These are phyloP conservation scores for Bovichtus variegatus DNA, from an alignment of 2,797 vertebrate species.

Conservation along the genomic window DNA sequence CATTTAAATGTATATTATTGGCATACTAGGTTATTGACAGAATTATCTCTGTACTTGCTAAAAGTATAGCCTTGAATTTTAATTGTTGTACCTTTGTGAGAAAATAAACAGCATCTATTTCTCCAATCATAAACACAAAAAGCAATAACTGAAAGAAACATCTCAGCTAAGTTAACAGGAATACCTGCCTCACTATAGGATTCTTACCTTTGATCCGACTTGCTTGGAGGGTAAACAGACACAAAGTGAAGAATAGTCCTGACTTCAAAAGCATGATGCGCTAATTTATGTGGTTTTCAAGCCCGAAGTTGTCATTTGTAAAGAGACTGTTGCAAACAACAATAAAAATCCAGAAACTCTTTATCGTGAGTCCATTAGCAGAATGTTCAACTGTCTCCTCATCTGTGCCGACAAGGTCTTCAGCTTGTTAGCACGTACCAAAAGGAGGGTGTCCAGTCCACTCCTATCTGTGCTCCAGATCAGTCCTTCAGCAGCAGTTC, in stretches of 20 bases:
- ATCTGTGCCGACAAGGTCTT: conserved; percentile 35
- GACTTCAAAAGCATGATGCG: conserved; percentile 90
- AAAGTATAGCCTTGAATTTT: not conserved
- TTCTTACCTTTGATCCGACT: conserved; percentile 92
- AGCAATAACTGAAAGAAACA: conserved; percentile 21
- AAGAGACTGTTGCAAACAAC: conserved; percentile 42
- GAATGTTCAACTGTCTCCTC: conserved; percentile 43
- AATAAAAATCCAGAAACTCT: conserved; percentile 47
- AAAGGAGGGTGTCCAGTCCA: conserved; percentile 25
- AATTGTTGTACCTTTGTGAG: not conserved
- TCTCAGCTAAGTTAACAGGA: conserved; percentile 14
- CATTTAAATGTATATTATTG: not conserved
- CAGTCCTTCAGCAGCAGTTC: conserved; percentile 55
- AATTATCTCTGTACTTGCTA: not conserved
- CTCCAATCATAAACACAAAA: conserved; percentile 25
- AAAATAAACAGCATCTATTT: conserved; percentile 1
- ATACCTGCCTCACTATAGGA: conserved; percentile 11
- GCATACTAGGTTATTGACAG: not conserved
- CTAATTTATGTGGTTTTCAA: conserved; percentile 66
- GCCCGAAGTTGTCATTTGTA: conserved; percentile 73
- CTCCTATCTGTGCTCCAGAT: conserved; percentile 29
- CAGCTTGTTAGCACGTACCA: conserved; percentile 43
- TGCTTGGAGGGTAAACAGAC: conserved; percentile 90
- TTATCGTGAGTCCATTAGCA: conserved; percentile 63
- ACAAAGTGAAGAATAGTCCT: conserved; percentile 88